These are phyloP conservation scores for Megastigmus dorsalis DNA, from an alignment of 2,888 invertebrate species.

Conservation along the genomic window DNA sequence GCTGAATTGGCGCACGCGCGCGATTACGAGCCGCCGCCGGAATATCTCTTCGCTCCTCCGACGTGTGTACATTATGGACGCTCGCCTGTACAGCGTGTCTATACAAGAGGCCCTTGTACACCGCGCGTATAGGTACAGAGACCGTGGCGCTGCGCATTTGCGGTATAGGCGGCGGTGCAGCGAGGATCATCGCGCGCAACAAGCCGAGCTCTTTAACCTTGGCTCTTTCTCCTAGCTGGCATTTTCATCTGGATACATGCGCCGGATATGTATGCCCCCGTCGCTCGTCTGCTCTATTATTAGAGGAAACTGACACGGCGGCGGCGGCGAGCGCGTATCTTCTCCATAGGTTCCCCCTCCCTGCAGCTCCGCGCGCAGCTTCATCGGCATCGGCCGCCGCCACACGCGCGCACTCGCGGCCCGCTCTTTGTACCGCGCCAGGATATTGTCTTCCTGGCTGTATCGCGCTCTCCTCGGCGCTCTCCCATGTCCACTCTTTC, in stretches of 20 bases:
- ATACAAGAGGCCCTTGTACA: background rate
- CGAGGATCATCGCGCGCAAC: no score
- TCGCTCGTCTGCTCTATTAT: conserved; percentile 62
- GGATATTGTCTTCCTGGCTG: background rate
- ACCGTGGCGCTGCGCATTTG: no score
- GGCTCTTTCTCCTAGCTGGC: conserved; percentile 57
- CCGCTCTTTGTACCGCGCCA: no score
- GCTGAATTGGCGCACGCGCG: background rate
- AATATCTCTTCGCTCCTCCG: background rate
- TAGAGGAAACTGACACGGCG: conserved; percentile 55
- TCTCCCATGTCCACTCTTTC: background rate
- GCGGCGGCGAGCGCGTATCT: background rate
- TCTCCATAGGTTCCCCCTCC: background rate
- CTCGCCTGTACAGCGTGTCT: background rate
- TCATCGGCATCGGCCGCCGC: no score
- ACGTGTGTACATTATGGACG: background rate
- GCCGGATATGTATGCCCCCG: conserved; percentile 56
- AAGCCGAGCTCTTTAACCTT: conserved; percentile 39
- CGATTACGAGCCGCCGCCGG: background rate
- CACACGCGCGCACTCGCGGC: no score
- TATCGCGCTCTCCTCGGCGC: background rate
- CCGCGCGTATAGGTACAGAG: no score
- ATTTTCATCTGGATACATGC: conserved; percentile 64
- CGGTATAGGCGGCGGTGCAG: no score
- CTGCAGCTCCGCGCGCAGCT: background rate